Percentiles rank a stretch among this genome's conserved stretches.
Evolutionary conservation across 2,113 vertebrate species (phyloP).

Genomic region (Trogon surrucura): DNA sequence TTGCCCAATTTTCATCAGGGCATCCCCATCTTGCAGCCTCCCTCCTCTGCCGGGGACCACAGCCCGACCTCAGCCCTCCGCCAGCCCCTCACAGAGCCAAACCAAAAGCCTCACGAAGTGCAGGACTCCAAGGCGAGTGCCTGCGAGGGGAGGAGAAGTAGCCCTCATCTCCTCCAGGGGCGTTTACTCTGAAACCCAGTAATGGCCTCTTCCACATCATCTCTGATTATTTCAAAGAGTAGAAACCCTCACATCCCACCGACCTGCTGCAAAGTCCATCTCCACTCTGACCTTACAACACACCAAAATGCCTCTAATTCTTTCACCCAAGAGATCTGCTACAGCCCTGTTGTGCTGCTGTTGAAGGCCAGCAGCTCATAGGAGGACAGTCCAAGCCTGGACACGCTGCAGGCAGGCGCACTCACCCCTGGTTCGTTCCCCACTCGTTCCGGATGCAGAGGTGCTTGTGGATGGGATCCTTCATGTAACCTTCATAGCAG

Average conservation of each 20-base stretch:
- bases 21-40: rapidly evolving
- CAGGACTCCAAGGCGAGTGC: neutral
- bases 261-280: neutral
- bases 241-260: rapidly evolving
- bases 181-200: neutral
- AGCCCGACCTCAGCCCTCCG: neutral
- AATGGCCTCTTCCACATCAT: neutral
- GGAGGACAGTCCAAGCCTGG: neutral
- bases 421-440: slow-evolving; percentile 98
- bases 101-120: rapidly evolving
- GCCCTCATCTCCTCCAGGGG: rapidly evolving
- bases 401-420: neutral
- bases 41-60: rapidly evolving
- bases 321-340: neutral
- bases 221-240: neutral
- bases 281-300: rapidly evolving
- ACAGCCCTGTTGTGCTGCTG: neutral
- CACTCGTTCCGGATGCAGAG: slow-evolving; percentile 98
- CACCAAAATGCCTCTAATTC: neutral
- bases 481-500: slow-evolving; percentile 97
- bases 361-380: neutral
- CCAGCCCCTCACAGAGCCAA: neutral
- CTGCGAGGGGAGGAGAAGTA: neutral
- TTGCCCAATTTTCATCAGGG: neutral
- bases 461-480: slow-evolving; percentile 96